Base-by-base conservation (phyloP, 2,797 vertebrate species). In the Nasua narica region DNA sequence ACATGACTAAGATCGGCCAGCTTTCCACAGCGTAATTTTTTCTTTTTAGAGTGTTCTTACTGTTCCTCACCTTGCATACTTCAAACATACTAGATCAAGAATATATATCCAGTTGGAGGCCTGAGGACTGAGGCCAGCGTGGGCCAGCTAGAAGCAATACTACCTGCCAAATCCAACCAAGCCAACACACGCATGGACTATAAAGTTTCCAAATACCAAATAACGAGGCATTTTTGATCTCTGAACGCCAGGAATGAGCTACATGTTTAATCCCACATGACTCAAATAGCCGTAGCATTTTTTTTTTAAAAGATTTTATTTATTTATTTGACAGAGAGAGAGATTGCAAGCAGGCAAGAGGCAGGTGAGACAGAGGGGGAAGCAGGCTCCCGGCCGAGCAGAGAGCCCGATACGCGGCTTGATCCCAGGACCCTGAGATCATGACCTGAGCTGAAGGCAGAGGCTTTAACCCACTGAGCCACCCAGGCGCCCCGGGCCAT, bases 171-270 rank as follows among this genome's bases (percentile, higher is more conserved):
- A 78, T 37, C 82, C 23, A 94, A 87, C 67, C 37, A 92, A 95
- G 62, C n/a, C 86, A 97, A 93, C 60, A 95, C 18, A 94, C 2
- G 9, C 32, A 54, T 32, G n/a, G 54, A 35, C 10, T 60, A 82
- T 70, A 65, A 81, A 84, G 35, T 95, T 88, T 93, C 79, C 86
- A 96, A 96, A 96, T 78, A 78, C 50, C 76, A 95, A 94, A 93
- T 50, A 88, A 91, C 79, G 23, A 95, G 95, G 48, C 25, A 56
- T 69, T 94, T 93, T 87, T 94, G 40, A 46, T 86, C 54, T 90
- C 84, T 84, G 58, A 29, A 52, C 40, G 85, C 93, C n/a, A 78
- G 43, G 83, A 70, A 14, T 91, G 37, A 92, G n/a, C 65, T 89
- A 43, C 46, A 96, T 74, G 27, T 94, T 92, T 93, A 95, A 93